Evolutionary conservation across 2,888 invertebrate species (phyloP).

Genomic region (Acrobasis consociella): DNA sequence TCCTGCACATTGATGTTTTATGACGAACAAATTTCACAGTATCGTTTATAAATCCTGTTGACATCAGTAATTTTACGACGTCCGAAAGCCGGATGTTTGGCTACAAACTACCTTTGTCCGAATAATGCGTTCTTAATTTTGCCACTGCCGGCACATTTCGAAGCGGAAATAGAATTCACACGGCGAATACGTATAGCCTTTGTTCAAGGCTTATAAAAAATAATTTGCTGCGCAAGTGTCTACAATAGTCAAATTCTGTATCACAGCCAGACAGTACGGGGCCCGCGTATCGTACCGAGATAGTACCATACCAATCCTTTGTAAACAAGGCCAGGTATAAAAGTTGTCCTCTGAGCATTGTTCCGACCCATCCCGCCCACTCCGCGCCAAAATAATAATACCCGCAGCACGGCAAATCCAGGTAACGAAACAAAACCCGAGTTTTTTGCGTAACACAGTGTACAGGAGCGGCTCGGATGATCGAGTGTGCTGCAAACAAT

Average conservation of each 20-base stretch:
- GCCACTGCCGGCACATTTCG: constrained; percentile 55
- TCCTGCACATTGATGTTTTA: constrained; percentile 26
- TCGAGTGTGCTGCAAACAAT: constrained; percentile 64
- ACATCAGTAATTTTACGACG: constrained; percentile 45
- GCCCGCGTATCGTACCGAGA: constrained; percentile 47
- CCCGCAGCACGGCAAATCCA: constrained; percentile 50
- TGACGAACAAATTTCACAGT: constrained; percentile 14
- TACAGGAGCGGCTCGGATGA: constrained; percentile 61
- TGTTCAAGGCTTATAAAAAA: constrained; percentile 51
- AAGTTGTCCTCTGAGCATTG: constrained; percentile 61
- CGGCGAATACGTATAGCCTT: constrained; percentile 48
- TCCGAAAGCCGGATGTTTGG: constrained; percentile 75
- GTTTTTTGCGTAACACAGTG: constrained; percentile 73
- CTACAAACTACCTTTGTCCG: constrained; percentile 67
- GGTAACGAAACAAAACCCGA: constrained; percentile 67
- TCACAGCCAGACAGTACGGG: constrained; percentile 73
- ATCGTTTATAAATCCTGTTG: constrained; percentile 32
- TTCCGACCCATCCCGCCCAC: constrained; percentile 66
- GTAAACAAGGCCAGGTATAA: constrained; percentile 77
- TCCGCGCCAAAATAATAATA: constrained; percentile 69
- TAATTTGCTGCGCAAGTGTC: constrained; percentile 58
- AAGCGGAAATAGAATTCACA: constrained; percentile 63
- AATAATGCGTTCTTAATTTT: constrained; percentile 62
- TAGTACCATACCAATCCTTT: constrained; percentile 50
- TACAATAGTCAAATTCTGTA: constrained; percentile 50